Conservation (phyloP, 2,113 vertebrate species). For the Mustela nigripes region DNA sequence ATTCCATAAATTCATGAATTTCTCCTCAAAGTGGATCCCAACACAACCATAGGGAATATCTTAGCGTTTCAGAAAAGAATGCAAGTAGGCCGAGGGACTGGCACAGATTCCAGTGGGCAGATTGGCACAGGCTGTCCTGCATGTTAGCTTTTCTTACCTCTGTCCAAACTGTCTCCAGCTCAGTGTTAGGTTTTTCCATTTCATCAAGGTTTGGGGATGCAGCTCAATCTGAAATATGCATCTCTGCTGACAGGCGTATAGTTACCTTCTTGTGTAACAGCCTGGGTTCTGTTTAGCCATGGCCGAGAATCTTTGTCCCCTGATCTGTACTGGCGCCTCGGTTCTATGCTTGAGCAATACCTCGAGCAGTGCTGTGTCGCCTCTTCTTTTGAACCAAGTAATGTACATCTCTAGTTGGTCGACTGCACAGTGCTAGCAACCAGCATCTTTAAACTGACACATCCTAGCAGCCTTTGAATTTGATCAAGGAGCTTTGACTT, state of each 20-base stretch:
- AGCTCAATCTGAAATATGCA: background rate
- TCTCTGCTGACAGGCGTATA: background rate
- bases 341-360: background rate
- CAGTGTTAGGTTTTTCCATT: constrained; percentile 40
- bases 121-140: background rate
- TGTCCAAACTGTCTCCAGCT: background rate
- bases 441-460: background rate
- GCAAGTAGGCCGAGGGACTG: background rate
- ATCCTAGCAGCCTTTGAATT: constrained; percentile 10
- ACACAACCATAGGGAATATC: background rate
- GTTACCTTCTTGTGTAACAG: background rate
- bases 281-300: background rate
- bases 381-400: background rate
- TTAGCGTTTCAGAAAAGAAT: constrained; percentile 1
- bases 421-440: background rate
- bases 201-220: constrained; percentile 45
- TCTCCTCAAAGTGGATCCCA: background rate
- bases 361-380: background rate
- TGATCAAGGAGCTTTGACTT: background rate
- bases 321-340: background rate
- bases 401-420: background rate
- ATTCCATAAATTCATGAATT: background rate
- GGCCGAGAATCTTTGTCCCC: background rate
- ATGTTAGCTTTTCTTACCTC: constrained; percentile 39
- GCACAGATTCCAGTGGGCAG: background rate